Evolutionary conservation across 1,140 invertebrate species (phyloP), one percentile per base, ranked within the genome.

Genomic region (Pseudomyrmex cubaensis): DNA sequence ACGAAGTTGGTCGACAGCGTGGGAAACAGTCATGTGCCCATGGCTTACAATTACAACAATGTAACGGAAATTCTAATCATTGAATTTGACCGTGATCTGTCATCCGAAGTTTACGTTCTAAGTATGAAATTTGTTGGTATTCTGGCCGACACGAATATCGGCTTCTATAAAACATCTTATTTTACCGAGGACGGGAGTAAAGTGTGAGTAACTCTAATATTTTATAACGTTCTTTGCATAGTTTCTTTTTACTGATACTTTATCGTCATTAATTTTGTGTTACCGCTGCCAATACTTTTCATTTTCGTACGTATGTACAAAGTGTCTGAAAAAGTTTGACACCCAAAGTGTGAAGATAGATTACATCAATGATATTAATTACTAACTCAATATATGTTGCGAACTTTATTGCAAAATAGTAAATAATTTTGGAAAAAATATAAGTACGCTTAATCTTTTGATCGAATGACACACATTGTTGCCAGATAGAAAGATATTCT

Each of bases 131-230:
- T 86, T 15, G 69, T 52, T 4, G 91, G 91, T 20, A 69, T 57
- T 1, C 62, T 91, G 5, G 7, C 35, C 5, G 35, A 7, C 82
- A 5, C 88, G 5, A n/a, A n/a, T n/a, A 22, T 87, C n/a, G 92
- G 92, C 15, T 86, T 92, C 62, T 90, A 87, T 48, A 83, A 85
- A 75, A 85, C 62, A 57, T 85, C 15, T 1, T 92, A 93, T 17
- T 61, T 25, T 0, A 77, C 91, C 66, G n/a, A 84, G 0, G 9
- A 85, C 4, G 85, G 83, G 2, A 22, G 87, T n/a, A 70, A 62
- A 73, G 72, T 82, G 91, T 92, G 77, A 91, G 90, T 86, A 54
- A 9, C 35, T 15, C 0, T 4, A 13, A 22, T 57, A n/a, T n/a
- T n/a, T n/a, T n/a, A n/a, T n/a, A n/a, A n/a, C n/a, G n/a, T n/a